Base-by-base conservation (phyloP, 2,888 invertebrate genomes). In the Antheraea assamensis region DNA sequence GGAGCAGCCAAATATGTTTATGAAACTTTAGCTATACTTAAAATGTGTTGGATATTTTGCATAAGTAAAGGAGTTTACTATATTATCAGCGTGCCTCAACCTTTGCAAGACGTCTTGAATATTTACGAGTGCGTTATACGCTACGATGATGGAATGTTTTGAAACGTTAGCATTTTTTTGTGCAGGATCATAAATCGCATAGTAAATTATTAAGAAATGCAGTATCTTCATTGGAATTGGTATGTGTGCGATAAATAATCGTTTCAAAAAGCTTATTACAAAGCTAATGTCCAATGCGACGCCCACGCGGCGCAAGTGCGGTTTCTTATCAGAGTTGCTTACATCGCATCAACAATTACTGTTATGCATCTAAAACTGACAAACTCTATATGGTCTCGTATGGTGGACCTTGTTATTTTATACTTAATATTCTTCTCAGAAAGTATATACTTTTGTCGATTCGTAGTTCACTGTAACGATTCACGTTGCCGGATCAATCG, bases 211-310 rank as follows among this genome's bases (percentile, higher is more conserved):
- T 70, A 35, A 49, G 74, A 78, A 78, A 58, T 73, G 68, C 47
- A 71, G 72, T 71, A 74, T 76, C 73, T 77, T 76, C 76, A 72
- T 73, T 71, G 74, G 77, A 77, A 78, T 75, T 76, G n/a, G 42
- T 73, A 74, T 75, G 71, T 76, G 78, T 74, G 75, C 77, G 82
- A 82, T 85, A 84, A 85, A 83, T 81, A 76, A 78, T 77, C 74
- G 78, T 74, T 80, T 80, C 79, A 85, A 82, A 77, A 82, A 79
- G 79, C 81, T 82, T 80, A 76, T 81, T 80, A 81, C 77, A 80
- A 83, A 85, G 84, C 81, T 86, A 85, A 87, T 78, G 81, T 82
- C 81, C 81, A 77, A 76, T 72, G 73, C 75, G 70, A 71, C 75
- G 76, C 83, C 82, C 82, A 82, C 83, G 78, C 80, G 72, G 79